phyloP scores from a whole-genome alignment of 2,888 invertebrate species.

The Crossocerus cetratus region DNA sequence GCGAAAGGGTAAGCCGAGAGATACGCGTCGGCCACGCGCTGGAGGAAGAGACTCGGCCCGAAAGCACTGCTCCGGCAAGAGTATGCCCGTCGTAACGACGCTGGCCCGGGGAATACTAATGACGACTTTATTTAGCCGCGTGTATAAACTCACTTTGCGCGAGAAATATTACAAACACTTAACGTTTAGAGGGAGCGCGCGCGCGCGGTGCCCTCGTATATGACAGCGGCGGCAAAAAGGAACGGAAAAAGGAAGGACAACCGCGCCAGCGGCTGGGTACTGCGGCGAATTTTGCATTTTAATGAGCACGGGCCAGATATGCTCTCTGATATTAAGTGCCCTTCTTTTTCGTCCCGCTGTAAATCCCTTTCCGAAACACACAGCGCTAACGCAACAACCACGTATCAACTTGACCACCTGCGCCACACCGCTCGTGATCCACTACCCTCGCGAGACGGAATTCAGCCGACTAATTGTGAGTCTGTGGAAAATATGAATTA shows the following conservation, averaged over 20 bases:
- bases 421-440: not conserved
- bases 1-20: not conserved
- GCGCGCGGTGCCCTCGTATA: not conserved
- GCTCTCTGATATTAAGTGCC: conserved; percentile 38
- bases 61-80: not conserved
- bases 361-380: conserved; percentile 40
- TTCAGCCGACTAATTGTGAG: not conserved
- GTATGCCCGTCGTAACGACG: conserved; percentile 4
- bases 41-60: no score
- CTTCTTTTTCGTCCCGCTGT: conserved; percentile 37
- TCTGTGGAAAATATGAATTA: not conserved
- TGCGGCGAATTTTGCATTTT: conserved; percentile 51
- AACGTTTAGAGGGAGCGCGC: conserved; percentile 22
- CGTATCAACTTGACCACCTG: not conserved
- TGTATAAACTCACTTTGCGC: conserved; percentile 36
- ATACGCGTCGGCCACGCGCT: no score
- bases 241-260: conserved; percentile 14
- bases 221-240: conserved; percentile 13
- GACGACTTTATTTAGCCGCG: conserved; percentile 53
- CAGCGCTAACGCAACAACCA: conserved; percentile 25
- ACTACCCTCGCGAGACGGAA: not conserved
- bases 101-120: conserved; percentile 33
- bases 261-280: conserved; percentile 15
- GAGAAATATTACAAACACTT: conserved; percentile 52
- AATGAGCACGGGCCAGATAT: conserved; percentile 42